Percentiles rank a stretch among this genome's conserved stretches.
These are phyloP conservation scores for Anisognathus igniventris DNA, from an alignment of 2,797 vertebrate species.

Conservation along the genomic window DNA sequence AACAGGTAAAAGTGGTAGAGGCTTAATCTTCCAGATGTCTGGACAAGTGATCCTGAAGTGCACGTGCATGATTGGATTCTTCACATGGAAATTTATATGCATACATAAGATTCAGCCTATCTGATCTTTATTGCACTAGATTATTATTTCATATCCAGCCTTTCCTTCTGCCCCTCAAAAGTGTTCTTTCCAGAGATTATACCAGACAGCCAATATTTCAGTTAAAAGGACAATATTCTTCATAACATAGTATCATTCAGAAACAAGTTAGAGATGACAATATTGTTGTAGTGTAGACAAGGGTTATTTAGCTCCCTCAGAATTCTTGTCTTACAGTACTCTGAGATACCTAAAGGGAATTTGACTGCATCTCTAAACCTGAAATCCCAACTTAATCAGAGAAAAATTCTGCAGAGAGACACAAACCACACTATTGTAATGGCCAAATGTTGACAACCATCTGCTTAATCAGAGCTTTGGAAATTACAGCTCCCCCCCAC, in stretches of 20 bases:
- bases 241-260: not conserved
- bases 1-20: not conserved
- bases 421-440: not conserved
- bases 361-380: not conserved
- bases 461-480: not conserved
- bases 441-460: not conserved
- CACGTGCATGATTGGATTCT: fast-evolving
- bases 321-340: not conserved
- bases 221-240: not conserved
- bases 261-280: not conserved
- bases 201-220: not conserved
- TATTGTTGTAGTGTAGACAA: not conserved
- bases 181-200: not conserved
- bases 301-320: not conserved
- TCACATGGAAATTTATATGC: not conserved
- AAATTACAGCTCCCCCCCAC: not conserved
- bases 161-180: not conserved
- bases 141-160: not conserved
- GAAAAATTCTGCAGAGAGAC: not conserved
- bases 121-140: not conserved
- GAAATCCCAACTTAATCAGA: not conserved
- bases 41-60: not conserved
- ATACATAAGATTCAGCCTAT: not conserved
- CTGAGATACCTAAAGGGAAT: not conserved
- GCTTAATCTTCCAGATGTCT: not conserved